Conservation (phyloP, 2,888 invertebrate genomes). For the Stegophylla sp. region DNA sequence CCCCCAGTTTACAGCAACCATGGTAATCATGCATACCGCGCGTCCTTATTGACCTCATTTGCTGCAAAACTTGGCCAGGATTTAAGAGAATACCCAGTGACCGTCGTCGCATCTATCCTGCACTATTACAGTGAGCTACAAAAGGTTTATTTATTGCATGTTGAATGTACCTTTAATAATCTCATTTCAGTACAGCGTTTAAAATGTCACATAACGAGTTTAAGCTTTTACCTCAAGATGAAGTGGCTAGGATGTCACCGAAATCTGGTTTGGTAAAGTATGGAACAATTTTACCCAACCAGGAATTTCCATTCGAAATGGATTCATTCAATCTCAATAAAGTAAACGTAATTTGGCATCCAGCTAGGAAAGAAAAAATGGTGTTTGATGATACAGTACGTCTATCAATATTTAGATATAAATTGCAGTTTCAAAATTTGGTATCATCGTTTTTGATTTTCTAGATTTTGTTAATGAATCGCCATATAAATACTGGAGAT, state of each 20-base stretch:
- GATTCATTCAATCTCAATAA: conserved; percentile 76
- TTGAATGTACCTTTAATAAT: background rate
- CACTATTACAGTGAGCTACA: too few relatives aligned
- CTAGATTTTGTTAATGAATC: conserved; percentile 84
- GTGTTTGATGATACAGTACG: conserved; percentile 80
- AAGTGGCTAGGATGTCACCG: conserved; percentile 83
- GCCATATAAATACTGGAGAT: conserved; percentile 91
- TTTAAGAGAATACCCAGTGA: too few relatives aligned
- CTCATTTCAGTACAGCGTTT: background rate
- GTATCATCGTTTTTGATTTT: conserved; percentile 56
- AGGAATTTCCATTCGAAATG: too few relatives aligned
- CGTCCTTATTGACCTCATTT: too few relatives aligned
- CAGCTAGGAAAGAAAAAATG: conserved; percentile 82
- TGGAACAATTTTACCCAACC: conserved; percentile 78
- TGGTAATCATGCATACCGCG: too few relatives aligned
- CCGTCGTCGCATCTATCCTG: too few relatives aligned
- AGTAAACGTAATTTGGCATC: conserved; percentile 91
- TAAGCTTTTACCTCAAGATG: conserved; percentile 88
- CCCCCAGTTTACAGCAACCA: too few relatives aligned
- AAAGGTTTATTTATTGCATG: conserved; percentile 15
- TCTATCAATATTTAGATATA: background rate
- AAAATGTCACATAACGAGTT: conserved; percentile 64
- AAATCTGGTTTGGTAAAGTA: conserved; percentile 86
- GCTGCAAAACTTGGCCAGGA: too few relatives aligned
- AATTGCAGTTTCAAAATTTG: background rate